Conservation (phyloP, 1,140 invertebrate species). For the Diploscapter pachys region DNA sequence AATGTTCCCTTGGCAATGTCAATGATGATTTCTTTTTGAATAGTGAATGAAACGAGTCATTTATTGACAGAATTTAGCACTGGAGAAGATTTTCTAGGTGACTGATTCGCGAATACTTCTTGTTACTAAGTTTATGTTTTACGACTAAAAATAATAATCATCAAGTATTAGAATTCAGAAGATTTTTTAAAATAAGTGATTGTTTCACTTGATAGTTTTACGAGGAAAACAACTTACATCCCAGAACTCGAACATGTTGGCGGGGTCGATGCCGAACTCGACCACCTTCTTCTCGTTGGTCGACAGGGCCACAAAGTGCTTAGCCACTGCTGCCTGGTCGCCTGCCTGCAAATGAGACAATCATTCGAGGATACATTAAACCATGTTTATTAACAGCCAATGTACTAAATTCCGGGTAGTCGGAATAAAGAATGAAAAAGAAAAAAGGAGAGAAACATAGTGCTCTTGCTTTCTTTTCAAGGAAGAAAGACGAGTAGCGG, state of each 20-base stretch:
- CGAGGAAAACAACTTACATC: slow-evolving; percentile 64
- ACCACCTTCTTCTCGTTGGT: slow-evolving; percentile 73
- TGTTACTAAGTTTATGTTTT: not conserved
- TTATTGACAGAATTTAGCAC: not conserved
- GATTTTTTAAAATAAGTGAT: too few species aligned
- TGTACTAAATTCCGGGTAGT: not conserved
- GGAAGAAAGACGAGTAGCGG: too few species aligned
- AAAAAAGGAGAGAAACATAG: not conserved
- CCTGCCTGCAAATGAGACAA: slow-evolving; percentile 66
- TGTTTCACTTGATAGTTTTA: too few species aligned
- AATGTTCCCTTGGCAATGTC: slow-evolving; percentile 64
- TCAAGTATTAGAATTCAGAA: too few species aligned
- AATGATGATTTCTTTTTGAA: not conserved
- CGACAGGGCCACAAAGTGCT: slow-evolving; percentile 96
- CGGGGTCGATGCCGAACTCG: slow-evolving; percentile 91
- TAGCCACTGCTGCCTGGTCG: slow-evolving; percentile 78
- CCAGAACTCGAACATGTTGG: slow-evolving; percentile 99
- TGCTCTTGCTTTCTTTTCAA: too few species aligned
- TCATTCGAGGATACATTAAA: not conserved
- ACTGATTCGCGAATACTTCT: too few species aligned
- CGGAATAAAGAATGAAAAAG: not conserved
- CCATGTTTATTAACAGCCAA: not conserved
- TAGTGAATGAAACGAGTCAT: not conserved
- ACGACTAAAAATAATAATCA: not conserved
- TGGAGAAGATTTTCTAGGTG: not conserved